Evolutionary conservation across 2,797 vertebrate genomes (phyloP).

Genomic region (Moxostoma hubbsi): DNA sequence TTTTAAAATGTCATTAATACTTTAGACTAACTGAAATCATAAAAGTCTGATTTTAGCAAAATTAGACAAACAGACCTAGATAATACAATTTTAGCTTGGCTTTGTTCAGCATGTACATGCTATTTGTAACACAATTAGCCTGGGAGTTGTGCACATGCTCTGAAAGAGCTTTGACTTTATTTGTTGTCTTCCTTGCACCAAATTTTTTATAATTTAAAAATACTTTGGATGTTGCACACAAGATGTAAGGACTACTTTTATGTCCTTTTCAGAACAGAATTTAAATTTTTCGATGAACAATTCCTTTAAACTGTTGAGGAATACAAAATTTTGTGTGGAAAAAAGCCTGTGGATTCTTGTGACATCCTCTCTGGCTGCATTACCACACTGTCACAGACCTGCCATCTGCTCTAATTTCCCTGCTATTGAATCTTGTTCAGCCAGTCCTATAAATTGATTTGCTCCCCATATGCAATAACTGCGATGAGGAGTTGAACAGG

Average conservation of each 20-base stretch:
- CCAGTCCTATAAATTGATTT: constrained; percentile 21
- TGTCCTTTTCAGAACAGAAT: neutral
- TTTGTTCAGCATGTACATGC: too few relatives aligned
- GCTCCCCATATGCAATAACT: constrained; percentile 37
- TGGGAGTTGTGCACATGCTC: too few relatives aligned
- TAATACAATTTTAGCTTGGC: too few relatives aligned
- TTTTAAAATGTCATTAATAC: too few relatives aligned
- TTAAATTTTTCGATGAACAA: neutral
- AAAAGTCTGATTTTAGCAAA: too few relatives aligned
- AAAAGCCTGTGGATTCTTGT: constrained; percentile 1
- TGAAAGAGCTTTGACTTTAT: too few relatives aligned
- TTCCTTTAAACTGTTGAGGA: neutral
- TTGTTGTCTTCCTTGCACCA: too few relatives aligned
- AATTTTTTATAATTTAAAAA: too few relatives aligned
- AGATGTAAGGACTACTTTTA: neutral
- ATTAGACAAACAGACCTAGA: too few relatives aligned
- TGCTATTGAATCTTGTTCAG: constrained; percentile 46
- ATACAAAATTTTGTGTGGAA: constrained; percentile 14
- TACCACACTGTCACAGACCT: constrained; percentile 14
- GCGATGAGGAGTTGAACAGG: constrained; percentile 27
- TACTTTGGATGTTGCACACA: too few relatives aligned
- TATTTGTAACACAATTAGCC: too few relatives aligned
- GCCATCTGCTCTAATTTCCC: constrained; percentile 38
- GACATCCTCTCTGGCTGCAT: constrained; percentile 35
- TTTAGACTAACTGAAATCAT: too few relatives aligned